Evolutionary conservation across 2,797 vertebrate genomes (phyloP), one percentile per base, ranked within the genome.

Genomic region (Chloroceryle inda): DNA sequence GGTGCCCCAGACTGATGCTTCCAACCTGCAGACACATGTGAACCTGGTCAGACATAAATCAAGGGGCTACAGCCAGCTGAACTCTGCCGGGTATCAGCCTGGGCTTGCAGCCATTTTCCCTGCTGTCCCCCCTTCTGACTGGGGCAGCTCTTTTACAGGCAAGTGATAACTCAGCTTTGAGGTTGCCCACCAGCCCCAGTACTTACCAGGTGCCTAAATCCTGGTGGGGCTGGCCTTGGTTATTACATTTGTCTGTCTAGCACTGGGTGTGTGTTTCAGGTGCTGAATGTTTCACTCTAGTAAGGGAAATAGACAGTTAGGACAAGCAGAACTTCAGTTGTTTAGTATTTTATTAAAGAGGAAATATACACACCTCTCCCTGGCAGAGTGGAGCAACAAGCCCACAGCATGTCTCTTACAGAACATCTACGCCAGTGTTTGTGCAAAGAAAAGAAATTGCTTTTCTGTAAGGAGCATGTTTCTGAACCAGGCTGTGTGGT

Each of bases 381-480:
- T 89, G 77, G 85, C 66, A 66, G 50, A 77, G 49, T 22, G 62
- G 71, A 94, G 82, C 84, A 74, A 31, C 4, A 33, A 59, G 89
- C 72, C 88, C 86, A n/a, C 85, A 77, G 59, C 88, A 26, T 10
- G 22, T 71, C 91, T 91, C 74, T 33, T 37, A 31, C 62, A 84
- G 80, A 86, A 35, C 2, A 9, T 29, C 85, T 80, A 59, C 3
- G 8, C 55, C 82, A 27, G 59, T 84, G 94, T 78, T 95, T 92
- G 94, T 98, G 98, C 79, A 96, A 98, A 97, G 95, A 78, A 95
- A 71, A 89, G 95, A 88, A 94, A 42, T 27, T 88, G 53, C 24
- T 8, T 94, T 96, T 95, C 96, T 80, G 55, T 71, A 92, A 85
- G 92, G 67, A 90, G 85, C 61, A 17, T 88, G 78, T 77, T 95